These are phyloP conservation scores for Sarcophaga bullata DNA, from an alignment of 1,140 invertebrate genomes.

Conservation along the genomic window DNA sequence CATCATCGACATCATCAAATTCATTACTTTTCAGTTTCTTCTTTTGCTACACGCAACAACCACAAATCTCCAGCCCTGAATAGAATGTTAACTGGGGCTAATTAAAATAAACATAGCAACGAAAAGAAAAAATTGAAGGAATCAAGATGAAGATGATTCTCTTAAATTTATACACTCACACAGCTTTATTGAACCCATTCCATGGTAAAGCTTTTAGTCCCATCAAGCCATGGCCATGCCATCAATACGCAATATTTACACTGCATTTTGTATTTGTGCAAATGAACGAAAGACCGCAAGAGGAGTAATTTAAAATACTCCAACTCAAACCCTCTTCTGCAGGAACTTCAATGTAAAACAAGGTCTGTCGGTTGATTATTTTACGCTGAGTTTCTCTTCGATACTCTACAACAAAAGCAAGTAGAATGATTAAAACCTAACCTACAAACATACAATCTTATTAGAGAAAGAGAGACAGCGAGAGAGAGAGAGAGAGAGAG, in stretches of 20 bases:
- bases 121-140: too few relatives aligned
- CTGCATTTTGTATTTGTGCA: conserved; percentile 16
- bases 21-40: neutral
- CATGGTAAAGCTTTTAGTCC: neutral
- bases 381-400: neutral
- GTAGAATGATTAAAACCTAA: too few relatives aligned
- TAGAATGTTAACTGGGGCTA: conserved; percentile 14
- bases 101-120: neutral
- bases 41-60: too few relatives aligned
- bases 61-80: conserved; percentile 8
- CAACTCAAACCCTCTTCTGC: neutral
- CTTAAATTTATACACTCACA: neutral
- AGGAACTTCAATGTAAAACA: neutral
- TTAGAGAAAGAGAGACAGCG: too few relatives aligned
- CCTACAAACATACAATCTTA: too few relatives aligned
- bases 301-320: neutral
- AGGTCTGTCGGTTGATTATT: neutral
- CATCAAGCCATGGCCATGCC: too few relatives aligned
- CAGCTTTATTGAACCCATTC: neutral
- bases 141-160: too few relatives aligned
- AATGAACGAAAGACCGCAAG: neutral
- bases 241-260: neutral
- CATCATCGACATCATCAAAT: neutral
- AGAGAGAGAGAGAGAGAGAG: too few relatives aligned
- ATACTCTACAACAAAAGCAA: neutral